Base-by-base conservation (phyloP, 2,113 vertebrate genomes). In the Prinia subflava region DNA sequence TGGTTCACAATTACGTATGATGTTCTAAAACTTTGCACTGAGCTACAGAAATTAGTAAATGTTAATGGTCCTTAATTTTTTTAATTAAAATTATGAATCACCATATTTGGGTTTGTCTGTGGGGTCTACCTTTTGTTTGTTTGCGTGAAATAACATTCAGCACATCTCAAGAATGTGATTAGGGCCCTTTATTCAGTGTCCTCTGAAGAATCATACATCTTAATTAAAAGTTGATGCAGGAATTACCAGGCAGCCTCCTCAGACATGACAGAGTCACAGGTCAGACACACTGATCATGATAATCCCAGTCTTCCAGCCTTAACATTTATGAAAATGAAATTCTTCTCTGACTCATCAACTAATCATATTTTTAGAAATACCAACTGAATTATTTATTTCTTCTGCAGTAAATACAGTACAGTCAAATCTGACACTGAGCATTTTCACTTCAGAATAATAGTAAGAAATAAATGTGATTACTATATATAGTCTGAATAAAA, bases 281-380 rank as follows among this genome's bases (percentile, higher is more conserved):
- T 90, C 88, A 95, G 85, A 71, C 60, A 74, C 33, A 21, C 33
- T 68, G 60, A 80, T 86, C 82, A 49, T 47, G 42, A 91, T 80
- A 76, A 85, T 77, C 42, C 37, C 16, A 25, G 15, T 80, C 64
- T 92, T 90, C 33, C 52, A 86, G 60, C 15, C 56, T 88, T 81
- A 95, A 70, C 75, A 87, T 95, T 94, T 94, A 67, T 21, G 35
- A 70, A 94, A 87, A 86, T 33, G 1, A 93, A 94, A 94, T 88
- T 91, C 87, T 87, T 65, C 63, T 92, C 92, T 94, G 94, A 96
- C 44, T 96, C 95, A 96, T 60, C 76, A 74, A 81, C 56, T 93
- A 86, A 87, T 79, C 59, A 25, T 93, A 96, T 92, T 94, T 96
- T 94, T 92, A 81, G 83, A 95, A 96, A 95, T 95, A 59, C 60